These are phyloP conservation scores for Agonopterix subpropinquella DNA, from an alignment of 2,888 invertebrate genomes.

Conservation along the genomic window DNA sequence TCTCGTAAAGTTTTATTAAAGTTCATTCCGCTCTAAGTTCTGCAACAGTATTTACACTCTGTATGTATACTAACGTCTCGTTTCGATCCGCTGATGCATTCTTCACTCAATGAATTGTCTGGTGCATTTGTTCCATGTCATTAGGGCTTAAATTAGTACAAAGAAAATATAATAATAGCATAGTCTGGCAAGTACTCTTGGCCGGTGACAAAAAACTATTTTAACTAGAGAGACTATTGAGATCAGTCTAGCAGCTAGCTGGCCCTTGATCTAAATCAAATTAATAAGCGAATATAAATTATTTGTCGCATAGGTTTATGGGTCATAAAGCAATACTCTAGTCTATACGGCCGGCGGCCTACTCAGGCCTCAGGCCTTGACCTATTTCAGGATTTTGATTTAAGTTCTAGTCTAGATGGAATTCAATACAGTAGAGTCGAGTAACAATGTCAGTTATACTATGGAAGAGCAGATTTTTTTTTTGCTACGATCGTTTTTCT, in stretches of 20 bases:
- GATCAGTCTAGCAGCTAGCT: conserved; percentile 7
- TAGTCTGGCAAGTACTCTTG: conserved; percentile 60
- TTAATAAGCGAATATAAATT: conserved; percentile 9
- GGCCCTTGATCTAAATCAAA: conserved; percentile 63
- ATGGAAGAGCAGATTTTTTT: too few species aligned
- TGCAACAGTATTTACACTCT: conserved; percentile 4
- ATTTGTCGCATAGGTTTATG: neutral
- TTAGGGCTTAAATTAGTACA: conserved; percentile 36
- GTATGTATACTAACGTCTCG: conserved; percentile 14
- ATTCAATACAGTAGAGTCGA: too few species aligned
- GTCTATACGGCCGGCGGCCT: too few species aligned
- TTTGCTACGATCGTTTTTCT: too few species aligned
- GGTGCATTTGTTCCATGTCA: conserved; percentile 5
- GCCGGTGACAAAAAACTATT: conserved; percentile 59
- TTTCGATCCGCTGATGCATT: conserved; percentile 13
- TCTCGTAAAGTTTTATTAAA: too few species aligned
- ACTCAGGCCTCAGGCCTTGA: too few species aligned
- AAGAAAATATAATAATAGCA: conserved; percentile 52
- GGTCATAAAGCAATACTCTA: too few species aligned
- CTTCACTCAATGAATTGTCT: conserved; percentile 9
- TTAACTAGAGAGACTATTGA: conserved; percentile 46
- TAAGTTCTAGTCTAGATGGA: too few species aligned
- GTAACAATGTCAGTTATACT: too few species aligned
- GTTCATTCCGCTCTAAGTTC: too few species aligned
- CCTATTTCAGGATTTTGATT: too few species aligned